Evolutionary conservation across 2,888 invertebrate species (phyloP).

Genomic region (Sarcophaga rosellei): DNA sequence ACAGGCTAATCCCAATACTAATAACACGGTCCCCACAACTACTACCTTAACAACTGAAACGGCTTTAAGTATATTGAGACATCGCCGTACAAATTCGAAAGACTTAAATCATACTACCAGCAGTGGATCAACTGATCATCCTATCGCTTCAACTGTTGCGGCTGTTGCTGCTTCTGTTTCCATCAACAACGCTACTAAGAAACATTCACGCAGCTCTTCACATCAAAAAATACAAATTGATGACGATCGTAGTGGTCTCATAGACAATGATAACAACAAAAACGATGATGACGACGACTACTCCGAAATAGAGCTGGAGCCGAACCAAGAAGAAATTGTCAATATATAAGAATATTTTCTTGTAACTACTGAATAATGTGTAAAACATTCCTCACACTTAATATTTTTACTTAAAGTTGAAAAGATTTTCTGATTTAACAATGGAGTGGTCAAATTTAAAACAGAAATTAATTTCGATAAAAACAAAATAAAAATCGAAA

Average conservation of each 20-base stretch:
- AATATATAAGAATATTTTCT: constrained; percentile 35
- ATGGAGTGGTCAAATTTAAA: background rate
- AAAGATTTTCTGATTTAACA: background rate
- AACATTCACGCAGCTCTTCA: constrained; percentile 76
- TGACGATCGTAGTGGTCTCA: constrained; percentile 78
- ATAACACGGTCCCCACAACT: constrained; percentile 33
- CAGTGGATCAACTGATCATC: constrained; percentile 25
- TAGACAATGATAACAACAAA: constrained; percentile 72
- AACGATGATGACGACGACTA: constrained; percentile 70
- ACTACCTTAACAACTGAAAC: constrained; percentile 67
- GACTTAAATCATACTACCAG: constrained; percentile 79
- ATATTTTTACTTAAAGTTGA: background rate
- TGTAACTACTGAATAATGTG: constrained; percentile 25
- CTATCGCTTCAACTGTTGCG: constrained; percentile 36
- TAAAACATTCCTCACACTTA: constrained; percentile 56
- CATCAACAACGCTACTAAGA: constrained; percentile 55
- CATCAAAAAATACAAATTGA: constrained; percentile 81
- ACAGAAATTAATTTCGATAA: too few species aligned
- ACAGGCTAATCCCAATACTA: constrained; percentile 49
- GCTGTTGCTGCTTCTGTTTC: constrained; percentile 27
- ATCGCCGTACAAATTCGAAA: constrained; percentile 85
- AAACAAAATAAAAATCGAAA: too few species aligned
- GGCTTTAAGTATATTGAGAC: constrained; percentile 81
- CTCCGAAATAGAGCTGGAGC: constrained; percentile 51
- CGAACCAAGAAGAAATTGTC: constrained; percentile 46